These are phyloP conservation scores for Coregonus suidteri DNA, from an alignment of 2,797 vertebrate species.

Conservation along the genomic window DNA sequence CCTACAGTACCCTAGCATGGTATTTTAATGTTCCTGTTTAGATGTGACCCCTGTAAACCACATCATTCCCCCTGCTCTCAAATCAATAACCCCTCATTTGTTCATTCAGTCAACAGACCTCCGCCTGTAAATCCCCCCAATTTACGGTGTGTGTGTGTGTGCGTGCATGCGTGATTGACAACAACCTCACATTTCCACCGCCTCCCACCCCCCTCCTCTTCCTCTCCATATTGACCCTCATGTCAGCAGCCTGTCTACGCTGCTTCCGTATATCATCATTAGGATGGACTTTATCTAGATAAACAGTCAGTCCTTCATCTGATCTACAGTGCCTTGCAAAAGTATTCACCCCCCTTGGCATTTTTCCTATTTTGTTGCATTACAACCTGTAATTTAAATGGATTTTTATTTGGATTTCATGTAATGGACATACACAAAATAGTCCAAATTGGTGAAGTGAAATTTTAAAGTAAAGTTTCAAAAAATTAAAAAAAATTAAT, in stretches of 20 bases:
- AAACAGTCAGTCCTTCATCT: constrained; percentile 39
- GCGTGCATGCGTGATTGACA: constrained; percentile 64
- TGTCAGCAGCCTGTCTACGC: constrained; percentile 59
- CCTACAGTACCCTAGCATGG: background rate
- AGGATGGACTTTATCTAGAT: constrained; percentile 67
- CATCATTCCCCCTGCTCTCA: constrained; percentile 32
- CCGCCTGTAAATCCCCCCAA: constrained; percentile 1
- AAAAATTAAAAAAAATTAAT: too few species aligned
- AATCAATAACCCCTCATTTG: constrained; percentile 56
- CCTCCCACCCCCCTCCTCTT: constrained; percentile 31
- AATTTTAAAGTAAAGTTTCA: too few species aligned
- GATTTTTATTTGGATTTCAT: too few species aligned
- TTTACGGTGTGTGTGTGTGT: background rate
- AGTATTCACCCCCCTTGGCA: too few species aligned
- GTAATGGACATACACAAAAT: too few species aligned
- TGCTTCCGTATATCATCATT: constrained; percentile 68
- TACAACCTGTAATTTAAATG: too few species aligned
- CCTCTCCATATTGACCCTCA: constrained; percentile 67
- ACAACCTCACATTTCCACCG: constrained; percentile 38
- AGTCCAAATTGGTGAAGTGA: too few species aligned
- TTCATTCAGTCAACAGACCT: constrained; percentile 28
- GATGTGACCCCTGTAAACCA: constrained; percentile 49
- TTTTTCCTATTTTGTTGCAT: too few species aligned
- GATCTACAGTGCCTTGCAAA: constrained; percentile 18
- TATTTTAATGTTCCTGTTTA: constrained; percentile 35